Percentiles rank a stretch among this genome's conserved stretches.
Conservation (phyloP, 2,797 vertebrate species). For the Tenualosa ilisha region DNA sequence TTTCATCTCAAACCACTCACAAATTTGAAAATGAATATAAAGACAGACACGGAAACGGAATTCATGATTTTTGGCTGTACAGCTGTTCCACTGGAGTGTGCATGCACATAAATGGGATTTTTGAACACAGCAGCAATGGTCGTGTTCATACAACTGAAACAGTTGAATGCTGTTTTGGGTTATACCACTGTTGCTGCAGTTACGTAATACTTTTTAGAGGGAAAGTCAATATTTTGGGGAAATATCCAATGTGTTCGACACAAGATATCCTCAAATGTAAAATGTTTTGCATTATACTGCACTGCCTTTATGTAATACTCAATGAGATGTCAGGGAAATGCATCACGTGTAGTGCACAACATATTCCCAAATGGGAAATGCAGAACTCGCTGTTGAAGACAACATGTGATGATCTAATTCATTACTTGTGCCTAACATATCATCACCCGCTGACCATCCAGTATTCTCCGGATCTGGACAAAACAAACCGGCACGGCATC, state of each 20-base stretch:
- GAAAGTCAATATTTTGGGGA: no score
- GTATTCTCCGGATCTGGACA: constrained; percentile 16
- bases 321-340: no score
- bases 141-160: not conserved
- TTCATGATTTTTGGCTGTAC: no score
- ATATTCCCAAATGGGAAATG: constrained; percentile 1
- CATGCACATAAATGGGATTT: no score
- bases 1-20: no score
- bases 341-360: not conserved
- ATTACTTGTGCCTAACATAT: not conserved
- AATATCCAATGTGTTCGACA: no score
- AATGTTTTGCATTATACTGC: not conserved
- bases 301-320: not conserved
- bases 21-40: no score
- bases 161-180: not conserved
- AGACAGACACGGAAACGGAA: no score
- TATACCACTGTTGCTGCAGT: no score
- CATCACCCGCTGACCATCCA: not conserved
- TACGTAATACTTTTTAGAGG: no score
- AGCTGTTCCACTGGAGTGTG: no score
- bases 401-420: not conserved
- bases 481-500: constrained; percentile 25
- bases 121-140: not conserved
- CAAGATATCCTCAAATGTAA: not conserved
- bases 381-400: not conserved